Percentiles rank a stretch among this genome's conserved stretches.
Conservation (phyloP, 2,113 vertebrate species). For the Mobula birostris region DNA sequence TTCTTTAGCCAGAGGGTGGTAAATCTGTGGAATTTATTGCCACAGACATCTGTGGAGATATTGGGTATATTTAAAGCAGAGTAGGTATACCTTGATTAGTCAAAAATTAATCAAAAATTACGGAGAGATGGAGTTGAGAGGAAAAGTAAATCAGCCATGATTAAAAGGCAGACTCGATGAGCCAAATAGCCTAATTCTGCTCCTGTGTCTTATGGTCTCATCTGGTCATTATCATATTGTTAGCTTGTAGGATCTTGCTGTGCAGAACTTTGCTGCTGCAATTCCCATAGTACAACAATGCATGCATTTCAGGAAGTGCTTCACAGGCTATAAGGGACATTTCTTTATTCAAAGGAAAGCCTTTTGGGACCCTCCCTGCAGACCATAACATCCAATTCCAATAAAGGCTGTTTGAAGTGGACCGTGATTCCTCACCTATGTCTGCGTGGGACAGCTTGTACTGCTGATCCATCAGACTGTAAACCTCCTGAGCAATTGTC, state of each 20-base stretch:
- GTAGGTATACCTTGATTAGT: no score
- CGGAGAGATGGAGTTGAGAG: no score
- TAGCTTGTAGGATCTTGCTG: neutral
- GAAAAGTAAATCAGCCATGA: no score
- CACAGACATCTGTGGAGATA: no score
- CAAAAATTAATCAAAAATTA: neutral
- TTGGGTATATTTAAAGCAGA: no score
- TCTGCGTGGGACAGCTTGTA: neutral
- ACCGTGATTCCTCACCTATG: neutral
- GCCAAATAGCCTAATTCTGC: no score
- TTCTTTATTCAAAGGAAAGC: neutral
- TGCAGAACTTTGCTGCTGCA: neutral
- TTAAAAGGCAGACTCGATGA: no score
- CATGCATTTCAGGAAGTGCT: neutral
- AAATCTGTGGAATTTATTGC: no score
- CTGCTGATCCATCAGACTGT: constrained; percentile 17
- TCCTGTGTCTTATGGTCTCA: no score
- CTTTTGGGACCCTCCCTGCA: neutral
- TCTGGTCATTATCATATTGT: neutral
- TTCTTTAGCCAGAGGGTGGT: no score
- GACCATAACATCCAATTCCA: neutral
- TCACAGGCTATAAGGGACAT: neutral
- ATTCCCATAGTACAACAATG: neutral
- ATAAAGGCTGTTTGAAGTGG: neutral
- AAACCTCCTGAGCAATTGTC: neutral